Percentiles rank a stretch among this genome's conserved stretches.
These are phyloP conservation scores for Anabacerthia variegaticeps DNA, from an alignment of 2,797 vertebrate genomes.

Conservation along the genomic window DNA sequence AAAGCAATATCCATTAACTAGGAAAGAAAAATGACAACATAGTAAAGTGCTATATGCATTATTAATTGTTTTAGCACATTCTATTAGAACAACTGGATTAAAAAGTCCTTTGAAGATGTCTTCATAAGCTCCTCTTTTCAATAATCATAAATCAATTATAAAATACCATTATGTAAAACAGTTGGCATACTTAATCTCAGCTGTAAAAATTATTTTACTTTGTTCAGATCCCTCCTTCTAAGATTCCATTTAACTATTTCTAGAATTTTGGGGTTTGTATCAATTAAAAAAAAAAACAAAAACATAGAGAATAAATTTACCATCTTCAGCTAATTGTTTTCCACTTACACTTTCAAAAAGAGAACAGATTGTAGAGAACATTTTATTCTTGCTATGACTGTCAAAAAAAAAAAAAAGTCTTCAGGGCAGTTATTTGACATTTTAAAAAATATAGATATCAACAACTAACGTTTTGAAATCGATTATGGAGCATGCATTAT, in stretches of 20 bases:
- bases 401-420: neutral
- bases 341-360: neutral
- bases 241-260: neutral
- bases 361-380: neutral
- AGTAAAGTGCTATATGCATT: slow-evolving; percentile 43
- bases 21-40: slow-evolving; percentile 52
- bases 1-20: slow-evolving; percentile 53
- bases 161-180: slow-evolving; percentile 11
- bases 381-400: neutral
- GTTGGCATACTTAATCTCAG: neutral
- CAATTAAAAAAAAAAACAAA: neutral
- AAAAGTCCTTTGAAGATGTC: slow-evolving; percentile 52
- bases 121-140: slow-evolving; percentile 26
- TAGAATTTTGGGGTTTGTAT: neutral
- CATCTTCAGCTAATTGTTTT: neutral
- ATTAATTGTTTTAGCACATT: slow-evolving; percentile 67
- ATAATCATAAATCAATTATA: slow-evolving; percentile 48
- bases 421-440: neutral
- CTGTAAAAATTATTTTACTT: slow-evolving; percentile 4
- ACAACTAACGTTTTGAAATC: neutral
- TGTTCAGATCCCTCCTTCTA: neutral
- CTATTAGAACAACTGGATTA: slow-evolving; percentile 49
- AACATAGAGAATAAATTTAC: neutral
- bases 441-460: neutral
- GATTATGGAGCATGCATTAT: neutral